These are phyloP conservation scores for Pangasius krempfi DNA, from an alignment of 2,797 vertebrate species.

Conservation along the genomic window DNA sequence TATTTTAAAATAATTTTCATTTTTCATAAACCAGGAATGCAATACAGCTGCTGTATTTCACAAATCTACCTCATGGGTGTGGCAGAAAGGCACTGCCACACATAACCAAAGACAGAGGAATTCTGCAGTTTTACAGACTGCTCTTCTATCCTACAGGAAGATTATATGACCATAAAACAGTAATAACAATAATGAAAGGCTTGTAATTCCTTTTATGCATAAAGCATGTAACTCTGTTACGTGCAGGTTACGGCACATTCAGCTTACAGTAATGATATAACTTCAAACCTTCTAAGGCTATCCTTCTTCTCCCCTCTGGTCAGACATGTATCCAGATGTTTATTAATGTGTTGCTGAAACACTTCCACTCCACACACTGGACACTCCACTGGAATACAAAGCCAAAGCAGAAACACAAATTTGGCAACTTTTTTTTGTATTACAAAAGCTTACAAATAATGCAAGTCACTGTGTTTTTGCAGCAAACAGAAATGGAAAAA, in stretches of 20 bases:
- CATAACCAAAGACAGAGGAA: not conserved
- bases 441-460: not conserved
- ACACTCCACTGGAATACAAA: conserved; percentile 83
- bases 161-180: not conserved
- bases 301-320: conserved; percentile 87
- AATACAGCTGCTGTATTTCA: not conserved
- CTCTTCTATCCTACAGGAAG: not conserved
- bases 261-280: not conserved
- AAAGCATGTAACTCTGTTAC: not conserved
- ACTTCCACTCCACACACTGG: conserved; percentile 87
- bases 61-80: not conserved
- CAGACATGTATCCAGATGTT: conserved; percentile 89
- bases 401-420: conserved; percentile 19
- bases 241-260: not conserved
- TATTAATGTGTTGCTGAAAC: conserved; percentile 85
- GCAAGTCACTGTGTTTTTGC: not conserved
- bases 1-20: not conserved
- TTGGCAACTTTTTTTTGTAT: not conserved
- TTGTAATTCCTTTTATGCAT: not conserved
- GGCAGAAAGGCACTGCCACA: not conserved
- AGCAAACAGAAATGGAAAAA: not conserved
- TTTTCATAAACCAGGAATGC: not conserved
- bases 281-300: conserved; percentile 71
- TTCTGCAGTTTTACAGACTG: not conserved
- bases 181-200: not conserved